Conservation (phyloP, 2,888 invertebrate species). For the Lasioglossum zephyrum region DNA sequence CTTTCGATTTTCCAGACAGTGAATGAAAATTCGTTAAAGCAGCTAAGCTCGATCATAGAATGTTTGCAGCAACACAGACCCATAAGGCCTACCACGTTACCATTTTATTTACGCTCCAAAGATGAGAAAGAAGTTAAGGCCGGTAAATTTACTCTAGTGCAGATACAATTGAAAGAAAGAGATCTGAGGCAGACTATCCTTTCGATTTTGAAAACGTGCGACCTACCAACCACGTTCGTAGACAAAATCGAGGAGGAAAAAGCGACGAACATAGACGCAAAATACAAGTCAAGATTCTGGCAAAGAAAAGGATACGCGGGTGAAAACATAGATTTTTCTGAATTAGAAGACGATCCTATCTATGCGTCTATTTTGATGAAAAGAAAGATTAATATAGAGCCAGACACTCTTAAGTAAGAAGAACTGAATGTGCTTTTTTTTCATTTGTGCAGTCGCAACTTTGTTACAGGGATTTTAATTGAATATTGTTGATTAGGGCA, state of each 20-base stretch:
- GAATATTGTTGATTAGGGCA: slow-evolving; percentile 83
- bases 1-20: slow-evolving; percentile 87
- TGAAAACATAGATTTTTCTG: slow-evolving; percentile 78
- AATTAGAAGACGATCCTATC: slow-evolving; percentile 85
- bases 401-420: slow-evolving; percentile 81
- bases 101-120: slow-evolving; percentile 92
- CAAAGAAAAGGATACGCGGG: slow-evolving; percentile 64
- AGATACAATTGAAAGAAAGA: slow-evolving; percentile 89
- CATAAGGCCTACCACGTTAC: slow-evolving; percentile 88
- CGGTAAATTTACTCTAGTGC: slow-evolving; percentile 90
- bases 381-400: slow-evolving; percentile 83
- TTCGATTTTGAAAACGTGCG: slow-evolving; percentile 91
- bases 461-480: slow-evolving; percentile 2
- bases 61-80: slow-evolving; percentile 89
- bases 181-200: slow-evolving; percentile 90
- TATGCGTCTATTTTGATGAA: slow-evolving; percentile 85
- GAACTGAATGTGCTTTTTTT: not conserved
- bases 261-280: slow-evolving; percentile 64
- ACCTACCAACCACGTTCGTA: slow-evolving; percentile 94
- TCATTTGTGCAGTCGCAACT: slow-evolving; percentile 29
- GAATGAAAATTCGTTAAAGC: slow-evolving; percentile 96
- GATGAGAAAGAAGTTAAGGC: slow-evolving; percentile 86
- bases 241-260: slow-evolving; percentile 88
- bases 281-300: slow-evolving; percentile 75
- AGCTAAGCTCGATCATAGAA: slow-evolving; percentile 93